Conservation (phyloP, 2,888 invertebrate genomes). For the Seladonia tumulorum region DNA sequence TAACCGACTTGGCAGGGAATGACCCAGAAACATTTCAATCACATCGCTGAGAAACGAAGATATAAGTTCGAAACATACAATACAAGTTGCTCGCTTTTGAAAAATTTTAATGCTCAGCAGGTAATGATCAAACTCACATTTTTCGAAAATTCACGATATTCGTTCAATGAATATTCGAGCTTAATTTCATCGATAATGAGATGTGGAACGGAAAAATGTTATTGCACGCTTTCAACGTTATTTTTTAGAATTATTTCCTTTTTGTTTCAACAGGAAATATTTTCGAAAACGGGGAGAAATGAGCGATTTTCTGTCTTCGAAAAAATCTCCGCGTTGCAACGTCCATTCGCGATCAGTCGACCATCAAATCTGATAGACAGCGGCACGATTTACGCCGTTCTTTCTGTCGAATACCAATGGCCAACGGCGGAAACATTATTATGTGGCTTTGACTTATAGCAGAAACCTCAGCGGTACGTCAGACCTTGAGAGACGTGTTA, state of each 20-base stretch:
- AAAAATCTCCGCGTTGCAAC: slow-evolving; percentile 1
- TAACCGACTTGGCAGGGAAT: too few relatives aligned
- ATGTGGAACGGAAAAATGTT: neutral
- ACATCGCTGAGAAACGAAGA: neutral
- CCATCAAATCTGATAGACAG: slow-evolving; percentile 27
- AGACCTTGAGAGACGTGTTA: slow-evolving; percentile 12
- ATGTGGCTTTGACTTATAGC: slow-evolving; percentile 53
- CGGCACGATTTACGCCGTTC: slow-evolving; percentile 23
- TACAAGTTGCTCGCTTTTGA: neutral
- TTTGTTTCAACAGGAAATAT: neutral
- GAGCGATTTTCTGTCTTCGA: neutral
- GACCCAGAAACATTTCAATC: neutral
- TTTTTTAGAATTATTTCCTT: neutral
- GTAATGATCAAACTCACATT: neutral
- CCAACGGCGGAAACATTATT: slow-evolving; percentile 46
- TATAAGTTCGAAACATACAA: neutral
- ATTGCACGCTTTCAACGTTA: neutral
- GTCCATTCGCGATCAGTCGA: neutral
- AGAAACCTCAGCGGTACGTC: neutral
- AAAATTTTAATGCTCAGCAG: neutral
- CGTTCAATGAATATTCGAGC: neutral
- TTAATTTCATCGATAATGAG: neutral
- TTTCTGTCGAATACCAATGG: slow-evolving; percentile 44
- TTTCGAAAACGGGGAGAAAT: neutral
- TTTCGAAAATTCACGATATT: neutral